Conservation (phyloP, 1,140 invertebrate species). For the Habropoda laboriosa region DNA sequence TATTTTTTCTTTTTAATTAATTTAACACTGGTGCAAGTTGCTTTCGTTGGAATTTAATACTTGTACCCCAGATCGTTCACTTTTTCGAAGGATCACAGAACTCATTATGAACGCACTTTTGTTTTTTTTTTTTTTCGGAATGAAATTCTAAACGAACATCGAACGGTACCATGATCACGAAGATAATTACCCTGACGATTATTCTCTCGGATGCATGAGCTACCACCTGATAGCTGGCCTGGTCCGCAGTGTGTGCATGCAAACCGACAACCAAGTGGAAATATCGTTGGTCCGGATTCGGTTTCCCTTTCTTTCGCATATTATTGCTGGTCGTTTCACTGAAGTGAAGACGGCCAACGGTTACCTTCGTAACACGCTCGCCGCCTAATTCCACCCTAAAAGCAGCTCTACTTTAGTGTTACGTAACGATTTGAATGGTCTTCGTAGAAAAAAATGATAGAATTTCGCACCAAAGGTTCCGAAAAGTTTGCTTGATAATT, state of each 20-base stretch:
- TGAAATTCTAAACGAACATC: not conserved
- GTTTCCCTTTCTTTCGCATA: constrained; percentile 99
- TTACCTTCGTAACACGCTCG: constrained; percentile 93
- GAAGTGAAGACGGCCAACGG: constrained; percentile 97
- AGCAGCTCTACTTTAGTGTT: constrained; percentile 75
- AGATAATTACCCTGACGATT: constrained; percentile 91
- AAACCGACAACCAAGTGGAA: constrained; percentile 96
- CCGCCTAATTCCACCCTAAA: constrained; percentile 92
- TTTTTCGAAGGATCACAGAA: no score
- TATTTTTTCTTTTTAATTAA: no score
- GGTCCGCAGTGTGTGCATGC: constrained; percentile 92
- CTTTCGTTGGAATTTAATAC: no score
- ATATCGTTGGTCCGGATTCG: constrained; percentile 99
- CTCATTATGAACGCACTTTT: not conserved
- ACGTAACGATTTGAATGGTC: constrained; percentile 43
- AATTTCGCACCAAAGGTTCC: constrained; percentile 59
- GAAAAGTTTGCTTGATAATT: constrained; percentile 29
- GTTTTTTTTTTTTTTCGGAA: not conserved
- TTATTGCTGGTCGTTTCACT: constrained; percentile 99
- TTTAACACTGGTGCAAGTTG: no score
- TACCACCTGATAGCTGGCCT: constrained; percentile 88
- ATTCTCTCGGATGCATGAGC: constrained; percentile 97
- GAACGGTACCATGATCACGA: not conserved
- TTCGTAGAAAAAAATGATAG: not conserved
- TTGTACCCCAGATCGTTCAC: no score